Conservation (phyloP, 2,113 vertebrate genomes). For the Thalassarche chlororhynchos region DNA sequence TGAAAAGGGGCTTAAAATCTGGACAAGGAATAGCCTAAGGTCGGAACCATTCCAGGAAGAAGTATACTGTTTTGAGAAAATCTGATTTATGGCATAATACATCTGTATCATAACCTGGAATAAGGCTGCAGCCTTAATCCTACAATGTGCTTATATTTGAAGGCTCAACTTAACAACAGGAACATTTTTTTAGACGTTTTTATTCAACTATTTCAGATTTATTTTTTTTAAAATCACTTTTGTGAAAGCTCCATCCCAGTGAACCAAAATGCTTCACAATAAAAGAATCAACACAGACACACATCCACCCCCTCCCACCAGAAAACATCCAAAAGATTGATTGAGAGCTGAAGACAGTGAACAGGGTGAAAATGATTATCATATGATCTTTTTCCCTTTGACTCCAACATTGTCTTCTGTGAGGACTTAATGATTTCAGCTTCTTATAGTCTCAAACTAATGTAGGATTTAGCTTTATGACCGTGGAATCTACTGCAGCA, state of each 20-base stretch:
- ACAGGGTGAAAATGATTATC: neutral
- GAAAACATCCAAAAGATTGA: neutral
- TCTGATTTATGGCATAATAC: neutral
- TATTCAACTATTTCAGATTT: neutral
- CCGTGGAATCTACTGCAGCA: neutral
- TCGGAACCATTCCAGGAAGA: neutral
- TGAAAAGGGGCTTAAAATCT: neutral
- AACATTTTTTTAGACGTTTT: neutral
- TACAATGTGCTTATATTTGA: neutral
- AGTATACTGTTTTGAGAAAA: neutral
- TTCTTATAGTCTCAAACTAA: neutral
- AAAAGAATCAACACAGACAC: neutral
- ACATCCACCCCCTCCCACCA: neutral
- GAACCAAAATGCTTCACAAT: neutral
- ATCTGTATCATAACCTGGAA: neutral
- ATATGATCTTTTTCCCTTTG: neutral
- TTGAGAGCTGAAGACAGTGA: neutral
- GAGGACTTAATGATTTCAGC: neutral
- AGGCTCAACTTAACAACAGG: neutral
- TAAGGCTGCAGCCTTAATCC: neutral
- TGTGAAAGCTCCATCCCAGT: neutral
- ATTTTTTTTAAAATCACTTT: neutral
- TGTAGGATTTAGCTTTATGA: neutral
- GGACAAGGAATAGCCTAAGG: neutral
- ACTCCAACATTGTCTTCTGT: neutral